Conservation (phyloP, 2,113 vertebrate species). For the Osmerus mordax region DNA sequence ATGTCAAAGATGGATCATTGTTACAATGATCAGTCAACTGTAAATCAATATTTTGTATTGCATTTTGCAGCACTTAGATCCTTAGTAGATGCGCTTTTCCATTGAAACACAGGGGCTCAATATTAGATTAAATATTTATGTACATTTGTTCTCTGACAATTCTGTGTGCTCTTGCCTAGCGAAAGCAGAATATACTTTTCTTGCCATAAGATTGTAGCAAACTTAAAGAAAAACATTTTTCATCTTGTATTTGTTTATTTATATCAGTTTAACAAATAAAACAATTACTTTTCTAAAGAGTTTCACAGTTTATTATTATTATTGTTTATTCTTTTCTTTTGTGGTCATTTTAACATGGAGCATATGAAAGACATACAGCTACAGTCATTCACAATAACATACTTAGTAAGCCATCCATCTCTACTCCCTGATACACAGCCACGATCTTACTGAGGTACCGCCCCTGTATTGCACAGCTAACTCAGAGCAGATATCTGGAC, state of each 20-base stretch:
- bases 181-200: slow-evolving; percentile 66
- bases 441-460: not conserved
- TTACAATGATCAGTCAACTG: slow-evolving; percentile 65
- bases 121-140: slow-evolving; percentile 71
- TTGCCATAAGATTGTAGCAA: slow-evolving; percentile 64
- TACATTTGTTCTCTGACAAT: slow-evolving; percentile 69
- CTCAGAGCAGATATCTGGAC: slow-evolving; percentile 45
- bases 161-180: slow-evolving; percentile 72
- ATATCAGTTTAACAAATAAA: slow-evolving; percentile 75
- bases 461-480: slow-evolving; percentile 16
- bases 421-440: not conserved
- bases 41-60: slow-evolving; percentile 58
- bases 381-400: not conserved
- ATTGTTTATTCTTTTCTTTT: not conserved
- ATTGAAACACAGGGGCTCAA: slow-evolving; percentile 68
- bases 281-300: slow-evolving; percentile 71
- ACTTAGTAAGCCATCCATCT: not conserved
- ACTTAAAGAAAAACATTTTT: slow-evolving; percentile 51
- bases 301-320: slow-evolving; percentile 12
- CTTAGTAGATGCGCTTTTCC: slow-evolving; percentile 66
- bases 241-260: slow-evolving; percentile 70
- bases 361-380: not conserved
- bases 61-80: slow-evolving; percentile 58
- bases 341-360: too few species aligned
- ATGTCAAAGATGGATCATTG: slow-evolving; percentile 60